Conservation (phyloP, 2,113 vertebrate genomes). For the Platysternon megacephalum region DNA sequence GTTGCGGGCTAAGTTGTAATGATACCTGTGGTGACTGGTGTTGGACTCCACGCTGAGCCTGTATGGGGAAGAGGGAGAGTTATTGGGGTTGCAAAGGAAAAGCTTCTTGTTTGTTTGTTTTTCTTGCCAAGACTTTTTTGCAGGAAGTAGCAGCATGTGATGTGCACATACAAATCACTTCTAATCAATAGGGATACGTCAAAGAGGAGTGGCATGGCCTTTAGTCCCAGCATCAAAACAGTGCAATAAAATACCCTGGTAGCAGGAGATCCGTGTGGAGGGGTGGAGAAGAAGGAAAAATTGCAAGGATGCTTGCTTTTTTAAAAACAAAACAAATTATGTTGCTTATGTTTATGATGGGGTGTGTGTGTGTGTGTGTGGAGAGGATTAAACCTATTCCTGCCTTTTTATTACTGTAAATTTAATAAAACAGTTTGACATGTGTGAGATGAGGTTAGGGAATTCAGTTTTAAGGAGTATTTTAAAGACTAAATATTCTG, state of each 20-base stretch:
- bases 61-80: neutral
- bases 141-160: neutral
- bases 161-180: neutral
- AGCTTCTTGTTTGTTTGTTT: neutral
- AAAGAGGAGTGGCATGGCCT: neutral
- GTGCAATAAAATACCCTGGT: neutral
- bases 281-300: neutral
- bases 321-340: neutral
- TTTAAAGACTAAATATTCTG: neutral
- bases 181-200: neutral
- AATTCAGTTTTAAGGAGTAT: neutral
- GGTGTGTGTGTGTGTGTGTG: too few relatives aligned
- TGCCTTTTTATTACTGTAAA: neutral
- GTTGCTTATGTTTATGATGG: neutral
- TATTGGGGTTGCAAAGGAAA: neutral
- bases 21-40: neutral
- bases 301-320: neutral
- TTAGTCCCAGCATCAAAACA: neutral
- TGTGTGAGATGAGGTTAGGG: fast-evolving
- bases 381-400: neutral
- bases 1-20: neutral
- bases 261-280: neutral
- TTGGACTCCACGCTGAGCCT: neutral
- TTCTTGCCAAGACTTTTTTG: neutral
- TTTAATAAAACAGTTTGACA: neutral